Evolutionary conservation across 2,888 invertebrate species (phyloP), one percentile per base, ranked within the genome.

Genomic region (Anarsia innoxiella): DNA sequence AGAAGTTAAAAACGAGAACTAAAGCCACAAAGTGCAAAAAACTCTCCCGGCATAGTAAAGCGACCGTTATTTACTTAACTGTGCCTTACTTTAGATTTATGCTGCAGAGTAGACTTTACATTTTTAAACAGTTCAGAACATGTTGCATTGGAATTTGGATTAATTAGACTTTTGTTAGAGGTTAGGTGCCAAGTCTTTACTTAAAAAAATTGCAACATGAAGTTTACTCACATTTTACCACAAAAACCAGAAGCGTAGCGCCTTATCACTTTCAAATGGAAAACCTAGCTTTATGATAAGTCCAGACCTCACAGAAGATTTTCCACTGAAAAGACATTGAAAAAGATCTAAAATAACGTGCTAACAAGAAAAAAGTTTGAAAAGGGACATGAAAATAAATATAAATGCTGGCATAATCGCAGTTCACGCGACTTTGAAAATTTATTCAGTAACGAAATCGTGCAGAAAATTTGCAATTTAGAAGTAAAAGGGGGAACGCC

Each of bases 391-490:
- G 57, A 51, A 55, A 56, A 57, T 54, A 60, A 63, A 57, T 52
- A 64, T 64, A 66, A 62, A 58, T 62, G 67, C 70, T 64, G 63
- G 61, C 64, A 68, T 66, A 66, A 72, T 74, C 71, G 64, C 67
- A 66, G n/a, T n/a, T 68, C 61, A 61, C 66, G 69, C 71, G 66
- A 66, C 60, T 36, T 74, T 66, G 73, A 73, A 79, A 83, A 83
- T 83, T 69, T 82, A 83, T 80, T 76, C 76, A 61, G 62, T 58
- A 59, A 60, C 65, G 74, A 80, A 82, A 82, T 84, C 82, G 83
- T 76, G 82, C 68, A 77, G 80, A 84, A 84, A 83, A 84, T 84
- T 83, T 80, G 82, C 83, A 82, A 80, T 84, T 84, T 83, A 76
- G 75, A 78, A 82, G 79, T 80, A 79, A 79, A 75, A 72, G 73